These are phyloP conservation scores for Phaethornis superciliosus DNA, from an alignment of 2,113 vertebrate genomes.

Conservation along the genomic window DNA sequence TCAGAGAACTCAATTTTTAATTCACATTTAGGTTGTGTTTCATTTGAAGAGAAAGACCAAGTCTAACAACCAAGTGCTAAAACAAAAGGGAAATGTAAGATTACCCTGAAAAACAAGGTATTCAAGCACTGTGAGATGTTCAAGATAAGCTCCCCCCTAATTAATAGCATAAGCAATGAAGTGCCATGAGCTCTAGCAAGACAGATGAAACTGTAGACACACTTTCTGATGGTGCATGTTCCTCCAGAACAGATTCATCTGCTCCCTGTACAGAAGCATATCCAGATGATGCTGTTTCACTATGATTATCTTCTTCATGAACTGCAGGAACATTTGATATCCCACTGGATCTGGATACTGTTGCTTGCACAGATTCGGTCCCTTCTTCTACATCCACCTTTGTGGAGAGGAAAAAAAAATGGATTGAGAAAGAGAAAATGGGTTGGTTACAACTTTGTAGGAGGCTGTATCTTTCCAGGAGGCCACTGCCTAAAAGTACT, in stretches of 20 bases:
- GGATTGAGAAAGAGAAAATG: not conserved
- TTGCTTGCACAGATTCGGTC: slow-evolving; percentile 61
- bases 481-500: not conserved
- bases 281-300: slow-evolving; percentile 84
- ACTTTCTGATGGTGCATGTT: slow-evolving; percentile 72
- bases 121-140: not conserved
- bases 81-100: not conserved
- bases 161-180: not conserved
- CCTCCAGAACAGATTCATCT: slow-evolving; percentile 75
- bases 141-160: not conserved
- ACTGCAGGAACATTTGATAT: slow-evolving; percentile 41
- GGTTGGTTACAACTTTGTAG: not conserved
- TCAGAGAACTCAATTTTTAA: not conserved
- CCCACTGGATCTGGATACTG: slow-evolving; percentile 64
- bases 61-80: not conserved
- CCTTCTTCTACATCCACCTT: slow-evolving; percentile 75
- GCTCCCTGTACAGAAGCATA: slow-evolving; percentile 82
- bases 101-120: not conserved
- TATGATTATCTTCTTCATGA: slow-evolving; percentile 76
- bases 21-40: not conserved
- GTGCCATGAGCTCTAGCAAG: not conserved
- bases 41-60: not conserved
- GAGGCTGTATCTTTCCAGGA: not conserved
- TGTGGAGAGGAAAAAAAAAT: not conserved
- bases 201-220: not conserved